Conservation (phyloP, 2,797 vertebrate genomes). For the Anabas testudineus region DNA sequence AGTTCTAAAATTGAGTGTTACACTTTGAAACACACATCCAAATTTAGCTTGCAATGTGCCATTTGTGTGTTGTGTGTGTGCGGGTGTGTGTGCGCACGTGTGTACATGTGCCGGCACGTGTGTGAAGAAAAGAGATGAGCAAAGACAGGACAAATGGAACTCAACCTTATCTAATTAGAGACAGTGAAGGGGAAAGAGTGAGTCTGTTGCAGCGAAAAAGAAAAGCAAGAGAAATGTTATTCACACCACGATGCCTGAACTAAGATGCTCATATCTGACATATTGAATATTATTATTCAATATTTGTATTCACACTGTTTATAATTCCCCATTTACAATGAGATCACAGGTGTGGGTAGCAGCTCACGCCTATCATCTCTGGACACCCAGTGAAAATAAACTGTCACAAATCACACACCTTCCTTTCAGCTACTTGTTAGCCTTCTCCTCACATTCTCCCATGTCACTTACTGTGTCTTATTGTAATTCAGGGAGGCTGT, state of each 20-base stretch:
- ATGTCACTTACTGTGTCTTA: constrained; percentile 5
- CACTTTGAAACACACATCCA: constrained; percentile 33
- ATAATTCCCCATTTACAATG: not conserved
- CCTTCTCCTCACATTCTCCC: constrained; percentile 3
- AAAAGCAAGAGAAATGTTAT: constrained; percentile 33
- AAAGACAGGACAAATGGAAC: constrained; percentile 59
- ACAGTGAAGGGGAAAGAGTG: constrained; percentile 59
- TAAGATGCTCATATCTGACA: constrained; percentile 20
- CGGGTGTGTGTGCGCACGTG: constrained; percentile 1
- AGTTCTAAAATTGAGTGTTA: constrained; percentile 57
- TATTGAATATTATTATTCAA: too few relatives aligned
- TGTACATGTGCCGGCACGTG: not conserved
- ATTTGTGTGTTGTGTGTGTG: constrained; percentile 12
- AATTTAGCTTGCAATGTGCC: constrained; percentile 46
- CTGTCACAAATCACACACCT: constrained; percentile 14
- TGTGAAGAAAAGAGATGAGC: constrained; percentile 33
- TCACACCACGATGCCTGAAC: too few relatives aligned
- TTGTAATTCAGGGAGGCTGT: constrained; percentile 1
- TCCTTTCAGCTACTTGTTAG: constrained; percentile 29
- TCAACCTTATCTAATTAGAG: constrained; percentile 68
- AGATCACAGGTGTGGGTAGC: not conserved
- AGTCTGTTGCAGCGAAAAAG: constrained; percentile 34
- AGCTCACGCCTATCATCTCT: not conserved
- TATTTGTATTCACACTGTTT: not conserved
- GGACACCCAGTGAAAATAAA: constrained; percentile 26